Conservation (phyloP, 92 coral and sea anemone species). For the Paragorgia papillata region DNA sequence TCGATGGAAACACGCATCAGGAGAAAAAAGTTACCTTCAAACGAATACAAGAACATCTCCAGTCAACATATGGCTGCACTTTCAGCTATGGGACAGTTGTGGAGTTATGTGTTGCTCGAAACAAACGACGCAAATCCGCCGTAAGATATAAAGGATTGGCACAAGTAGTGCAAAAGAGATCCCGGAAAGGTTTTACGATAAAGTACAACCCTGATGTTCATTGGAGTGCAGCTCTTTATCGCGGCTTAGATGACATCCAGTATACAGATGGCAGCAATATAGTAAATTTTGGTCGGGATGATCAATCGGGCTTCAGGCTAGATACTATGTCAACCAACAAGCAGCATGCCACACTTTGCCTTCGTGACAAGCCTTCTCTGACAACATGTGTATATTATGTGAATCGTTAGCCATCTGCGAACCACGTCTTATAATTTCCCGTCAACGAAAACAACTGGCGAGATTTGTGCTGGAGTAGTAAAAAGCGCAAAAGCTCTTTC, state of each 20-base stretch:
- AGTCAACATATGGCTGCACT: slow-evolving; percentile 29
- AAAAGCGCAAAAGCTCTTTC: slow-evolving; percentile 52
- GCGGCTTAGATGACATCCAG: slow-evolving; percentile 47
- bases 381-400: slow-evolving; percentile 62
- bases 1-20: slow-evolving; percentile 52
- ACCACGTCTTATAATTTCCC: slow-evolving; percentile 68
- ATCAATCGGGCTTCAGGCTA: too few relatives aligned
- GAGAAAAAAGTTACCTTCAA: slow-evolving; percentile 60
- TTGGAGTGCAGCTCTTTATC: slow-evolving; percentile 67
- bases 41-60: slow-evolving; percentile 46
- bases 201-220: slow-evolving; percentile 62
- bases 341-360: slow-evolving; percentile 55
- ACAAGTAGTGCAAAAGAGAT: slow-evolving; percentile 46
- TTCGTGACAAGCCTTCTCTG: slow-evolving; percentile 49
- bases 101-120: slow-evolving; percentile 52
- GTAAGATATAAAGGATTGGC: slow-evolving; percentile 52
- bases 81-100: slow-evolving; percentile 53
- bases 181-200: slow-evolving; percentile 59
- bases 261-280: slow-evolving; percentile 60
- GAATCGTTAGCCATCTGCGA: slow-evolving; percentile 57
- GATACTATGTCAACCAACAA: slow-evolving; percentile 59
- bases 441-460: slow-evolving; percentile 55
- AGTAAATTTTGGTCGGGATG: slow-evolving; percentile 57
- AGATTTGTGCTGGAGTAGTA: slow-evolving; percentile 65
- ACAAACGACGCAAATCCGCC: slow-evolving; percentile 53